Evolutionary conservation across 2,797 vertebrate species (phyloP).

Genomic region (Chrosomus eos): DNA sequence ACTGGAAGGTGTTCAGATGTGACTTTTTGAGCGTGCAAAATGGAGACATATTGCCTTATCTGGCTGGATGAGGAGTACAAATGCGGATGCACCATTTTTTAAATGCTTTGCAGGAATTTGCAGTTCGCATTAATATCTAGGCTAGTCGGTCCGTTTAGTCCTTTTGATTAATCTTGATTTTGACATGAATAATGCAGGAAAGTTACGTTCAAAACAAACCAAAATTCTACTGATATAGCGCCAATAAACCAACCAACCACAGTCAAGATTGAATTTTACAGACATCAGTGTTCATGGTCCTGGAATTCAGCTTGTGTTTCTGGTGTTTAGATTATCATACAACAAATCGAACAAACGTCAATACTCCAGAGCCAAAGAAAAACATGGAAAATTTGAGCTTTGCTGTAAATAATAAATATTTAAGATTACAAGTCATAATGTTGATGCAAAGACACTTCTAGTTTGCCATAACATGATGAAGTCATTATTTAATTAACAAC

Average conservation of each 20-base stretch:
- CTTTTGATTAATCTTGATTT: not conserved
- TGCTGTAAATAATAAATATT: slow-evolving; percentile 25
- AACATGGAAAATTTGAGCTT: slow-evolving; percentile 12
- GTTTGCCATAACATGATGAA: not conserved
- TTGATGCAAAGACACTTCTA: not conserved
- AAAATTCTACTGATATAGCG: not conserved
- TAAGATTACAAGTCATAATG: slow-evolving; percentile 1
- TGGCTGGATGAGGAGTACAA: not conserved
- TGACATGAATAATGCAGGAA: not conserved
- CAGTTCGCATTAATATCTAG: not conserved
- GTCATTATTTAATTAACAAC: slow-evolving; percentile 3
- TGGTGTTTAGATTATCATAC: slow-evolving; percentile 1
- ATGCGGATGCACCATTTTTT: not conserved
- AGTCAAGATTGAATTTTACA: not conserved
- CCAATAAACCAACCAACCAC: not conserved
- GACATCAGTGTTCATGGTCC: not conserved
- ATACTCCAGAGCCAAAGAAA: not conserved
- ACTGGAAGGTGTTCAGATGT: not conserved
- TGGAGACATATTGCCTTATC: not conserved
- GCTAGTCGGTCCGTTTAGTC: not conserved
- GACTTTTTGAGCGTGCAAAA: not conserved
- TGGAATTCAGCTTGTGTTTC: slow-evolving; percentile 14
- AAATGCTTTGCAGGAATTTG: not conserved
- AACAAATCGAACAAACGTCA: slow-evolving; percentile 11
- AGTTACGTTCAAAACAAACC: not conserved